phyloP scores from a whole-genome alignment of 2,113 vertebrate genomes.

The Mormyrus iriodes region DNA sequence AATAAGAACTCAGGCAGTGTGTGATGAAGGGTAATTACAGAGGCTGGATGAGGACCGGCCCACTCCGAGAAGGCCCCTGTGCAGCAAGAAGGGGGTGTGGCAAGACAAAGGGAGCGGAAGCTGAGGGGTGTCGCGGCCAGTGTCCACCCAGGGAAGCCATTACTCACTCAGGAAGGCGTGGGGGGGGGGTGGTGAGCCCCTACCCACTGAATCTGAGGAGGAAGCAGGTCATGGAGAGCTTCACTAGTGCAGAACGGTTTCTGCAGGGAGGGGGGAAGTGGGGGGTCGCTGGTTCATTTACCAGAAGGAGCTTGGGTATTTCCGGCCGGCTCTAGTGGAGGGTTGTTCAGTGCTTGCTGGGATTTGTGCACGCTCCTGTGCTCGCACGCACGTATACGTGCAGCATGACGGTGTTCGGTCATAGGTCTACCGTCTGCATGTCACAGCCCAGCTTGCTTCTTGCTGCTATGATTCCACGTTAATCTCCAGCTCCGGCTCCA shows the following conservation, averaged over 20 bases:
- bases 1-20: constrained; percentile 11
- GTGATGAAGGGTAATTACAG: background rate
- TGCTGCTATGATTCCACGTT: background rate
- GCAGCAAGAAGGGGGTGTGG: background rate
- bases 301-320: background rate
- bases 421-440: background rate
- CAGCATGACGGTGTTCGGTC: background rate
- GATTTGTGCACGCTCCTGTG: background rate
- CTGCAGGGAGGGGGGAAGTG: background rate
- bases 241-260: background rate
- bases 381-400: background rate
- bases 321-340: background rate
- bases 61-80: background rate
- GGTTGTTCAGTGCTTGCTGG: background rate
- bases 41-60: background rate
- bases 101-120: background rate
- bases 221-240: background rate
- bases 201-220: background rate
- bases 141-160: background rate
- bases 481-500: background rate
- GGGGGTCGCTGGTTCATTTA: background rate
- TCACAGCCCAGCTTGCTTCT: background rate
- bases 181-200: background rate
- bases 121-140: background rate
- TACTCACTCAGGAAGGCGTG: background rate